Percentiles rank a stretch among this genome's conserved stretches.
phyloP scores from a whole-genome alignment of 92 coral and sea anemone species.

The Galaxea fascicularis region DNA sequence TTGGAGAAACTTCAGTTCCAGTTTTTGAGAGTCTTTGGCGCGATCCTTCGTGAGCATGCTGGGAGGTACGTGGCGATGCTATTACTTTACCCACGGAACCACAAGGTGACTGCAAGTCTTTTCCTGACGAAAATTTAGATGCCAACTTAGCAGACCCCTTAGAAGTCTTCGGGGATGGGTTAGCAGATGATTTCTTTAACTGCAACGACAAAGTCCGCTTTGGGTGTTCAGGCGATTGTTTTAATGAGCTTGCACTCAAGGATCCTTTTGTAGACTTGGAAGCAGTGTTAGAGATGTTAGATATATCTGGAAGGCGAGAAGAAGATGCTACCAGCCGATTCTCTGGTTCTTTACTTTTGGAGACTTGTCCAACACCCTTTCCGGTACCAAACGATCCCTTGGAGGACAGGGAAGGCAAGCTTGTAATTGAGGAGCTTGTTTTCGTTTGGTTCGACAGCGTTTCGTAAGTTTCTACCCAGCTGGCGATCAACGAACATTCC shows the following conservation, averaged over 20 bases:
- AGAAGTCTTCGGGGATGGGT: slow-evolving; percentile 22
- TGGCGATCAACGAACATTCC: slow-evolving; percentile 66
- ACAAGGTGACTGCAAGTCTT: slow-evolving; percentile 36
- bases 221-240: neutral
- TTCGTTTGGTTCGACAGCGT: slow-evolving; percentile 19
- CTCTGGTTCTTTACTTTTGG: slow-evolving; percentile 1
- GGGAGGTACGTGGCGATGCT: slow-evolving; percentile 39
- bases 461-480: slow-evolving; percentile 45
- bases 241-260: neutral
- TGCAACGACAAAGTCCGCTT: slow-evolving; percentile 3
- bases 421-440: slow-evolving; percentile 21
- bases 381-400: slow-evolving; percentile 26
- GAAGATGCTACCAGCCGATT: slow-evolving; percentile 5
- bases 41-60: neutral
- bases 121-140: neutral
- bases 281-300: slow-evolving; percentile 17
- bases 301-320: slow-evolving; percentile 45
- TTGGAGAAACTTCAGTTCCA: neutral
- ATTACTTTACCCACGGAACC: slow-evolving; percentile 41
- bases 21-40: neutral
- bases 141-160: slow-evolving; percentile 32
- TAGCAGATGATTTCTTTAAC: neutral
- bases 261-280: slow-evolving; percentile 1
- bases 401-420: slow-evolving; percentile 42
- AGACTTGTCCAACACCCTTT: neutral